Evolutionary conservation across 2,888 invertebrate species (phyloP), one percentile per base, ranked within the genome.

Genomic region (Bursaphelenchus okinawaensis): DNA sequence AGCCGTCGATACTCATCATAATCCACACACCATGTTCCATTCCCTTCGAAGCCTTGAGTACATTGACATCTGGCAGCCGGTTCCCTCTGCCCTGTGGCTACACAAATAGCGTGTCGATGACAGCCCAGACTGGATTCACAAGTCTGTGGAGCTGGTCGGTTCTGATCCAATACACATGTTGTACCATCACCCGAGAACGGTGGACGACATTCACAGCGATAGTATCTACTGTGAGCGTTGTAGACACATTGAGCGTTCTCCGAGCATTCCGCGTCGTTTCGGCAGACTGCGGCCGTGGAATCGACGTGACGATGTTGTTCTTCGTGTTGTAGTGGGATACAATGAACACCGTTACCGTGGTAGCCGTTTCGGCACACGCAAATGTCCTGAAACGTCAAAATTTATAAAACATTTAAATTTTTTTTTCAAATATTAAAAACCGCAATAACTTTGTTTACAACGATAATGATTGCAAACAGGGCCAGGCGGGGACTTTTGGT

Each of bases 181-280:
- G 88, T 88, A 60, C 96, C 96, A 83, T 96, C 95, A 69, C 95
- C 96, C 81, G 90, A 93, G 84, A 86, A 92, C 6, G 90, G 90
- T 40, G 88, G 86, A 0, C 78, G 73, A 83, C 96, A 96, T 29
- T 75, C 72, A 57, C 82, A 82, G 52, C 73, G 73, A 67, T 79
- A 81, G 63, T 78, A 75, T 7, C 72, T 74, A 19, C 73, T 65
- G 0, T 67, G 65, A n/a, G 68, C 66, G 29, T 69, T 74, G 63
- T 79, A 82, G 26, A 70, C 73, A 57, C 82, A 82, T 24, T 69
- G 67, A 19, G 79, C 81, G 65, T 79, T 74, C 50, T 75, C 73
- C 12, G 74, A 70, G 67, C 81, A 82, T 59, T 81, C 76, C 9
- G 75, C 74, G 67, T 78, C 40, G 40, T 59, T 76, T 74, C 77